A percentile compares a stretch with the other conserved stretches of the same genome.
Conservation (phyloP, 2,797 vertebrate species). For the Bryconaethiops microstoma region DNA sequence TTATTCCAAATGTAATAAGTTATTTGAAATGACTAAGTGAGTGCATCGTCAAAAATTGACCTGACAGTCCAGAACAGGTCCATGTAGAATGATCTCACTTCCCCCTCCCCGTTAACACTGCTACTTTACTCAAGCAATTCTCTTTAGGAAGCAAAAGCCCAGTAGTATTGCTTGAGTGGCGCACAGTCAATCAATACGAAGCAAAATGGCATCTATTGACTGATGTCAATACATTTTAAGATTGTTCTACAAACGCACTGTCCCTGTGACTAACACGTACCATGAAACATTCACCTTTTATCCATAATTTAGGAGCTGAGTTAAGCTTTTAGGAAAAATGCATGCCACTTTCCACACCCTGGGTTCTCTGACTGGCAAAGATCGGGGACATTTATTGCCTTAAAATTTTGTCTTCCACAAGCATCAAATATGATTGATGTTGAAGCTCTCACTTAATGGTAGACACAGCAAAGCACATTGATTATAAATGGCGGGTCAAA, state of each 20-base stretch:
- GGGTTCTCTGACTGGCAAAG: not conserved
- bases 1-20: too few species aligned
- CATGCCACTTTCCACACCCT: slow-evolving; percentile 46
- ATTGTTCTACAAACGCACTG: slow-evolving; percentile 66
- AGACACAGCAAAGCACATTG: not conserved
- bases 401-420: slow-evolving; percentile 9
- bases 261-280: slow-evolving; percentile 71
- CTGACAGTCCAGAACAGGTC: not conserved
- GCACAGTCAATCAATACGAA: slow-evolving; percentile 69
- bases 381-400: slow-evolving; percentile 31
- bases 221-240: slow-evolving; percentile 71
- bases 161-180: slow-evolving; percentile 58
- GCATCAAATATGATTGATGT: slow-evolving; percentile 35
- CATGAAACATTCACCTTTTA: slow-evolving; percentile 73
- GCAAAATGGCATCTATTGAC: slow-evolving; percentile 71
- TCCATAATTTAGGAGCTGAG: slow-evolving; percentile 75
- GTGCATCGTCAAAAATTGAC: not conserved
- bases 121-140: slow-evolving; percentile 37
- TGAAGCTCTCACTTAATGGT: slow-evolving; percentile 11
- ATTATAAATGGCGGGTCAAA: slow-evolving; percentile 29
- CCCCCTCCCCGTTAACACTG: slow-evolving; percentile 30
- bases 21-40: too few species aligned
- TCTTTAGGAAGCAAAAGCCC: slow-evolving; percentile 42
- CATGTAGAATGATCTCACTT: slow-evolving; percentile 8
- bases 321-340: slow-evolving; percentile 58